These are phyloP conservation scores for Rhyzopertha dominica DNA, from an alignment of 1,140 invertebrate genomes.

Conservation along the genomic window DNA sequence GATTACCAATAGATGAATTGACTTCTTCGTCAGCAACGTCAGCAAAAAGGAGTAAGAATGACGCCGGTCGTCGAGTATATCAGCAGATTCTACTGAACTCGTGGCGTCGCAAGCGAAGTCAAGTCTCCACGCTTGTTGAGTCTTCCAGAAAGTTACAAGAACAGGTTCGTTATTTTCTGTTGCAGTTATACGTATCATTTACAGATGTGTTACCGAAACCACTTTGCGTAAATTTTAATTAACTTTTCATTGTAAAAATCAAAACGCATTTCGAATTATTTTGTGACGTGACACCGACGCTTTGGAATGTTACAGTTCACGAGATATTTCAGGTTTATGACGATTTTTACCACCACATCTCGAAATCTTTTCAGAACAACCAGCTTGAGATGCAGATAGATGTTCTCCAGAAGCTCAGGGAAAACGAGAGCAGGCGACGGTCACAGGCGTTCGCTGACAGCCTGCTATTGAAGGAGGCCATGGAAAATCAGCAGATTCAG, in stretches of 20 bases:
- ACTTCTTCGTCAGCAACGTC: not conserved
- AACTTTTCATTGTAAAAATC: too few species aligned
- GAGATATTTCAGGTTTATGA: too few species aligned
- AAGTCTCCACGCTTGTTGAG: slow-evolving; percentile 50
- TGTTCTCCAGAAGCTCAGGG: slow-evolving; percentile 52
- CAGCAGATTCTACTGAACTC: slow-evolving; percentile 50
- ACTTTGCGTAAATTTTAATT: too few species aligned
- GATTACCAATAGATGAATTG: not conserved
- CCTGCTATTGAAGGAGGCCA: slow-evolving; percentile 48
- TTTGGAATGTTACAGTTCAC: too few species aligned
- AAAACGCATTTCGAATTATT: too few species aligned
- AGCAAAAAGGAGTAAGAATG: slow-evolving; percentile 7
- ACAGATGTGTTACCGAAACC: too few species aligned
- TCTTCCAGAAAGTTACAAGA: too few species aligned
- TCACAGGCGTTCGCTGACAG: slow-evolving; percentile 49
- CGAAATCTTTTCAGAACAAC: slow-evolving; percentile 35
- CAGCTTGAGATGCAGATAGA: slow-evolving; percentile 53
- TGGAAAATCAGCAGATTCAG: slow-evolving; percentile 28
- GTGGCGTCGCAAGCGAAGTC: slow-evolving; percentile 51
- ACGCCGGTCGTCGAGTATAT: slow-evolving; percentile 42
- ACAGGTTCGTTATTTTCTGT: too few species aligned
- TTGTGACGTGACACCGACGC: too few species aligned
- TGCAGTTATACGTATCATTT: too few species aligned
- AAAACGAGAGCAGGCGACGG: slow-evolving; percentile 53
- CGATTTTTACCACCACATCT: too few species aligned